Percentiles rank a stretch among this genome's conserved stretches.
These are phyloP conservation scores for Alsophila aescularia DNA, from an alignment of 2,888 invertebrate genomes.

Conservation along the genomic window DNA sequence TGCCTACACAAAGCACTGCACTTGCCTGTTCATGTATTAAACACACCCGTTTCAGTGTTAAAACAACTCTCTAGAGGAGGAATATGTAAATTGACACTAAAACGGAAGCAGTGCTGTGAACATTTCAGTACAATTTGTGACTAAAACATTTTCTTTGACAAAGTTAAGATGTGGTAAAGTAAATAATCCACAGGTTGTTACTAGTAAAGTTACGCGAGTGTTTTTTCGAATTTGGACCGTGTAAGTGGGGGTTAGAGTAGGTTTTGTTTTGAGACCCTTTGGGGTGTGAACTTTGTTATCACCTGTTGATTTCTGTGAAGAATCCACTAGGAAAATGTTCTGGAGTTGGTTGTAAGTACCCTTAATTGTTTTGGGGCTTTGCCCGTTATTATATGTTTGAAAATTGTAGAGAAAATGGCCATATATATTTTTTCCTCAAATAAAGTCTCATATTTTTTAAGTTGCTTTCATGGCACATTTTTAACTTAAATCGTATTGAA, in stretches of 20 bases:
- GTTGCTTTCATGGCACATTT: too few relatives aligned
- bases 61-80: neutral
- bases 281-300: conserved; percentile 72
- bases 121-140: neutral
- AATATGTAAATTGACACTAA: neutral
- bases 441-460: too few relatives aligned
- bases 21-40: neutral
- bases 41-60: neutral
- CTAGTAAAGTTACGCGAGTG: conserved; percentile 45
- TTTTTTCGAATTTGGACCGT: conserved; percentile 66
- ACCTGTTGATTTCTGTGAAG: conserved; percentile 77
- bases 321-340: conserved; percentile 70
- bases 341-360: conserved; percentile 75
- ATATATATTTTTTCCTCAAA: too few relatives aligned
- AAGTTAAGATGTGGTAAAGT: conserved; percentile 19
- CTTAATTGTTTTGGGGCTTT: neutral
- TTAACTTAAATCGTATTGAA: too few relatives aligned
- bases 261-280: conserved; percentile 54
- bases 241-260: conserved; percentile 60
- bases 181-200: conserved; percentile 74
- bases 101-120: conserved; percentile 10
- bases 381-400: too few relatives aligned
- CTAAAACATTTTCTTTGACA: neutral
- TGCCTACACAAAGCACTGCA: neutral
- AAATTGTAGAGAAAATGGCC: too few relatives aligned